These are phyloP conservation scores for Pristiophorus japonicus DNA, from an alignment of 2,113 vertebrate species.

Conservation along the genomic window DNA sequence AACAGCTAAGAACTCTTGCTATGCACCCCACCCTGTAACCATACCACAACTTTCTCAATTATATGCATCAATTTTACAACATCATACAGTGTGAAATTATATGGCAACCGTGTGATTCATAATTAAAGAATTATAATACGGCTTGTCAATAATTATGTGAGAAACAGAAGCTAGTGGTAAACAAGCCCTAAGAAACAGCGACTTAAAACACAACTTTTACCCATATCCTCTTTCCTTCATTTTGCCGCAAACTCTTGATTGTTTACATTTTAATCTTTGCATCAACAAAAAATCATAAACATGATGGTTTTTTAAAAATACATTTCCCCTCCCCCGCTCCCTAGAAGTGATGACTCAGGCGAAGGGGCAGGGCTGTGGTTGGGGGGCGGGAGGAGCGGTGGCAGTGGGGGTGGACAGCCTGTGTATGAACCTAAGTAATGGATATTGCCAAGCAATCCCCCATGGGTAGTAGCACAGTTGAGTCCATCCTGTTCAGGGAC, in stretches of 20 bases:
- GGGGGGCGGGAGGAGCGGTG: no score
- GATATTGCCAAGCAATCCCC: neutral
- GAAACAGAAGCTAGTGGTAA: constrained; percentile 13
- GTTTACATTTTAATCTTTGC: neutral
- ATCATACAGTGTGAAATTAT: constrained; percentile 7
- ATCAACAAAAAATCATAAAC: neutral
- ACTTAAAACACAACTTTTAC: constrained; percentile 20
- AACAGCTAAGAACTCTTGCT: neutral
- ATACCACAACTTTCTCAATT: constrained; percentile 22
- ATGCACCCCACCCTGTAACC: neutral
- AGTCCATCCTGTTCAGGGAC: neutral
- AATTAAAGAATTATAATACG: constrained; percentile 20
- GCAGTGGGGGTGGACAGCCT: no score
- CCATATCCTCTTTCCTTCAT: neutral
- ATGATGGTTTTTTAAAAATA: neutral
- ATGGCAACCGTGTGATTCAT: constrained; percentile 4
- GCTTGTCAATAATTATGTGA: constrained; percentile 27
- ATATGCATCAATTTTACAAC: constrained; percentile 26
- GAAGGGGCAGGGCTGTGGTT: neutral
- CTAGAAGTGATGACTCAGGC: neutral
- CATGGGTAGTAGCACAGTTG: neutral
- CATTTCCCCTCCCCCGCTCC: neutral
- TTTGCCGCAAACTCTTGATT: constrained; percentile 1
- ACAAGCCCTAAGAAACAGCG: neutral
- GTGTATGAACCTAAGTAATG: neutral